Evolutionary conservation across 2,888 invertebrate species (phyloP), one percentile per base, ranked within the genome.

Genomic region (Ochlodes sylvanus): DNA sequence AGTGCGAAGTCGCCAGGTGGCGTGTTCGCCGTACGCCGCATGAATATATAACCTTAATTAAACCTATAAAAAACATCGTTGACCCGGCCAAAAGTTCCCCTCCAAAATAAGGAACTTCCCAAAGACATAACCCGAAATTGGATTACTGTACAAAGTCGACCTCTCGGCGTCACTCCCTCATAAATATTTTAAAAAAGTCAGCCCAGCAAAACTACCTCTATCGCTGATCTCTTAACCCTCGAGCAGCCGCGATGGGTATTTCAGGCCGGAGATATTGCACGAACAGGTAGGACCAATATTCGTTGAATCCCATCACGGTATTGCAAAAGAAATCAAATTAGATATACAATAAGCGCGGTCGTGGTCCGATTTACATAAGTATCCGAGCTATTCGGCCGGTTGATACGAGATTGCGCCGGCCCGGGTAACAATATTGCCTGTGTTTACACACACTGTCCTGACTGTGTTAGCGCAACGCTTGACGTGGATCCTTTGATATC

Each of bases 311-410:
- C 89, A 90, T 91, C 90, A 87, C 85, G 81, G 89, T 85, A 89
- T 87, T 89, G 90, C 89, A 86, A 88, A 90, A 90, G 91, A 87
- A 91, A 92, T 92, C 91, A 91, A 92, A 93, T 93, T 92, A 92
- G 90, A 90, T 92, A 91, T 86, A 92, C 93, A 92, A 93, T 93
- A 92, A 92, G 92, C 92, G 82, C 82, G 88, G 85, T 85, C 81
- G 86, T 87, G 86, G 82, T 79, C 84, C 84, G 82, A 92, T 93
- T 93, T 92, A 91, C 92, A 93, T 93, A 93, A 92, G 90, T 89
- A 93, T 89, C 86, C 87, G 71, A 81, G 90, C 87, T 90, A 93
- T 93, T 91, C 83, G 88, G 90, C 79, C 88, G 87, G 85, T 81
- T 87, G 90, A 91, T 91, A 87, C 86, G 84, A 88, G 91, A 91